phyloP scores from a whole-genome alignment of 2,113 vertebrate genomes.

The Syrmaticus mikado region DNA sequence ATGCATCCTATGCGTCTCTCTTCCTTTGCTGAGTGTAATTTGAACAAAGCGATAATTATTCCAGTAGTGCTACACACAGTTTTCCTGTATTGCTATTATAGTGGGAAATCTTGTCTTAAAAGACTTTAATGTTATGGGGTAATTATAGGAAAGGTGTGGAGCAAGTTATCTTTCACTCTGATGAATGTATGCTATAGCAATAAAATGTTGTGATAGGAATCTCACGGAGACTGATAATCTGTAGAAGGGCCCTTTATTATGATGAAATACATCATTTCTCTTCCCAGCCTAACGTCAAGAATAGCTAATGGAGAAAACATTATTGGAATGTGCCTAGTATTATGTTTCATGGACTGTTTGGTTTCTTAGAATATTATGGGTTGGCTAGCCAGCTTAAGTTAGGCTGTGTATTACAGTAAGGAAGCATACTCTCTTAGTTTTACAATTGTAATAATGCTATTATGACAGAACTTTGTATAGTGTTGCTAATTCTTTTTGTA shows the following conservation, averaged over 20 bases:
- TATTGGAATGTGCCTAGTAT: not conserved
- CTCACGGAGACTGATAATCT: not conserved
- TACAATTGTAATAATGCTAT: not conserved
- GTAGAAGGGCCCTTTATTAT: not conserved
- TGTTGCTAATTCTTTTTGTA: not conserved
- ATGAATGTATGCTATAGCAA: not conserved
- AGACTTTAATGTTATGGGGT: not conserved
- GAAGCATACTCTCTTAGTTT: not conserved
- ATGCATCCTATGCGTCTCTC: not conserved
- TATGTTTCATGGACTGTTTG: not conserved
- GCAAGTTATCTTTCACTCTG: not conserved
- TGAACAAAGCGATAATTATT: slow-evolving; percentile 8
- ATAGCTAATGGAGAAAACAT: not conserved
- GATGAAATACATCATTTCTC: not conserved
- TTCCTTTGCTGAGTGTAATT: not conserved
- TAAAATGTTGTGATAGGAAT: not conserved
- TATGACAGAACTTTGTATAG: not conserved
- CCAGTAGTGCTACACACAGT: not conserved
- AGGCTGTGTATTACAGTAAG: not conserved
- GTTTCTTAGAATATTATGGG: not conserved
- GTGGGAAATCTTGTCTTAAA: not conserved
- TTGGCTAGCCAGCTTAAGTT: not conserved
- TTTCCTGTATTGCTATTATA: slow-evolving; percentile 28
- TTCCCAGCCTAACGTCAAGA: not conserved
- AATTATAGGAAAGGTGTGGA: not conserved